Percentiles rank a stretch among this genome's conserved stretches.
phyloP scores from a whole-genome alignment of 2,113 vertebrate species.

The Pituophis catenifer region DNA sequence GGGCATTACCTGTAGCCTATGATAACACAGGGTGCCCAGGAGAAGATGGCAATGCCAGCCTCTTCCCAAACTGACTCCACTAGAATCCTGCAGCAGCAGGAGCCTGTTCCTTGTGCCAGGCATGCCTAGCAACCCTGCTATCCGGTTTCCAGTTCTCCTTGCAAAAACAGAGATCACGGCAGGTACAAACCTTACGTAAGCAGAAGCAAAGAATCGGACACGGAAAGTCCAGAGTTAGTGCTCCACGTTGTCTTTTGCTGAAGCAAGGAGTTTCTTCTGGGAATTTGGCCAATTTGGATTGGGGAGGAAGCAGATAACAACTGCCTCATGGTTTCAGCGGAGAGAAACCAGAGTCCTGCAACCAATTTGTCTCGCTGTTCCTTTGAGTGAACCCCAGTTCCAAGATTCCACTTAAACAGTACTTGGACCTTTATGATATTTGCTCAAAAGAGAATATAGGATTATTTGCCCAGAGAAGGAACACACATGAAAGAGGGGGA shows the following conservation, averaged over 20 bases:
- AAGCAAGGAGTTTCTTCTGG: not conserved
- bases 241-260: conserved; percentile 6
- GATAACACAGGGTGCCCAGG: not conserved
- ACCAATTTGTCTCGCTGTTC: not conserved
- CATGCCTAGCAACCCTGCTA: not conserved
- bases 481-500: not conserved
- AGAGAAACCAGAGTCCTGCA: not conserved
- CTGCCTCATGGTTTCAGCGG: not conserved
- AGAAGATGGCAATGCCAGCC: not conserved
- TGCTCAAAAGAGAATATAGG: not conserved
- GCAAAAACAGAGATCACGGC: not conserved
- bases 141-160: not conserved
- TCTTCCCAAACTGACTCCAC: not conserved
- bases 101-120: not conserved
- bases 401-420: not conserved
- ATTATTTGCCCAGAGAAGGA: not conserved
- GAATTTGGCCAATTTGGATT: not conserved
- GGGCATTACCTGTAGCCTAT: not conserved
- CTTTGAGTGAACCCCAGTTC: not conserved
- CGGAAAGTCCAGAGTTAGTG: conserved; percentile 2
- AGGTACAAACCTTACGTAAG: not conserved
- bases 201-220: not conserved
- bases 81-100: not conserved
- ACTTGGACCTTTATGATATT: not conserved
- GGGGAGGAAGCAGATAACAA: not conserved